Conservation (phyloP, 1,140 invertebrate genomes). For the Holcopasites calliopsidis region DNA sequence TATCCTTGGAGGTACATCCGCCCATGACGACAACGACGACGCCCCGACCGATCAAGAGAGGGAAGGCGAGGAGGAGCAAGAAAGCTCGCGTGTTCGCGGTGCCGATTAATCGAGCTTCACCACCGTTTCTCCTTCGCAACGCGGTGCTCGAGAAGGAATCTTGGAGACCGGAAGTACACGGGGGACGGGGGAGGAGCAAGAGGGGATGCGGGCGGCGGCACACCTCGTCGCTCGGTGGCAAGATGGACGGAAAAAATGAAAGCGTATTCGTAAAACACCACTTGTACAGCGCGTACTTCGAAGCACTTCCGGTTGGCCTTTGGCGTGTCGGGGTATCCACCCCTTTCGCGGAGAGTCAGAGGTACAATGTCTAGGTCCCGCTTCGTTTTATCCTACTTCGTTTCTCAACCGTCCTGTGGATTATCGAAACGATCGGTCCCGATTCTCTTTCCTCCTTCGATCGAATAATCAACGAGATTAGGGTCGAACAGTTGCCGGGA, state of each 20-base stretch:
- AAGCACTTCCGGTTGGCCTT: constrained; percentile 34
- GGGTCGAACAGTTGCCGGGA: too few relatives aligned
- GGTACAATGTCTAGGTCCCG: background rate
- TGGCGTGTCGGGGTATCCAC: background rate
- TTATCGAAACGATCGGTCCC: background rate
- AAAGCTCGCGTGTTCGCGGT: constrained; percentile 8
- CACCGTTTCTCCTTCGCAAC: background rate
- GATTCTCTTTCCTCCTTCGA: background rate
- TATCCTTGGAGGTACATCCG: constrained; percentile 78
- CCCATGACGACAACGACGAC: constrained; percentile 68
- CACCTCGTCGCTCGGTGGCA: constrained; percentile 13
- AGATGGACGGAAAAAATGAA: constrained; percentile 38
- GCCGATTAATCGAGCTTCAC: constrained; percentile 27
- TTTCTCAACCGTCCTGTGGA: background rate
- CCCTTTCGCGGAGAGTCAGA: background rate
- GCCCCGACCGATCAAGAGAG: constrained; percentile 43
- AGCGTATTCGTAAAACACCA: constrained; percentile 1
- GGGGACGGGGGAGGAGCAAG: background rate
- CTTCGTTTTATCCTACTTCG: background rate
- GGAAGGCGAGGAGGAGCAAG: constrained; percentile 13
- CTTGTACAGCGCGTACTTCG: background rate
- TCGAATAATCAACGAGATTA: too few relatives aligned
- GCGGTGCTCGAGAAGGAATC: background rate
- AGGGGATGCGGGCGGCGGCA: constrained; percentile 5
- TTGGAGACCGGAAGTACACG: constrained; percentile 21